Evolutionary conservation across 2,797 vertebrate genomes (phyloP), one percentile per base, ranked within the genome.

Genomic region (Alfaro cultratus): DNA sequence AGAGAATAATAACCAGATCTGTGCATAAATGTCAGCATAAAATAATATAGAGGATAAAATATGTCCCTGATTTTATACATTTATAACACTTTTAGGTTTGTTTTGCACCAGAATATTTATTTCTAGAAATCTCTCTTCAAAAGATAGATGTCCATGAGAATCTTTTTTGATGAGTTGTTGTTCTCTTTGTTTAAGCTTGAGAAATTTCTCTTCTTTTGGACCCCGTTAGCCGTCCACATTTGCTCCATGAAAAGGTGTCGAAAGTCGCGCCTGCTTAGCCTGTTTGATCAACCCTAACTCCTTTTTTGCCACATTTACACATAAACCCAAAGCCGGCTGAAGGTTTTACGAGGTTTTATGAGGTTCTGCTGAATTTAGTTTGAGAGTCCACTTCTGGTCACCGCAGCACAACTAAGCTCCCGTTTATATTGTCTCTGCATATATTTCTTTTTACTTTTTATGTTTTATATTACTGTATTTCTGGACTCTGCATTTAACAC

Each of bases 21-120:
- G 34, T 36, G 62, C 78, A 51, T 29, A 21, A 23, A 51, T 39
- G 71, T 51, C 53, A 57, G 34, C 18, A 39, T 21, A 2, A 49
- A 62, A 62, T 76, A 11, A 81, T 81, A 4, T 75, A 12, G 73
- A 79, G 51, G 4, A 29, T 12, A 55, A 46, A 76, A 18, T 15
- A 15, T 62, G n/a, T 29, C 18, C 36, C 3, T 4, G 7, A n/a
- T 60, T 43, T 60, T 5, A 43, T 45, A 21, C 23, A 29, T 75
- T 31, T 13, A n/a, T 15, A 36, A 41, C 12, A 41, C 4, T 39
- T 74, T 46, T 55, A 41, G 5, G 74, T 47, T 77, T 49, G 49
- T 47, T 77, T 75, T 77, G 41, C 36, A 43, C 72, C n/a, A 23
- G 60, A 7, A 8, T 13, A 57, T 78, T 77, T 73, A 70, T 55